A percentile compares a stretch with the other conserved stretches of the same genome.
Evolutionary conservation across 1,140 invertebrate genomes (phyloP).

Genomic region (Pseudomyrmex sp.): DNA sequence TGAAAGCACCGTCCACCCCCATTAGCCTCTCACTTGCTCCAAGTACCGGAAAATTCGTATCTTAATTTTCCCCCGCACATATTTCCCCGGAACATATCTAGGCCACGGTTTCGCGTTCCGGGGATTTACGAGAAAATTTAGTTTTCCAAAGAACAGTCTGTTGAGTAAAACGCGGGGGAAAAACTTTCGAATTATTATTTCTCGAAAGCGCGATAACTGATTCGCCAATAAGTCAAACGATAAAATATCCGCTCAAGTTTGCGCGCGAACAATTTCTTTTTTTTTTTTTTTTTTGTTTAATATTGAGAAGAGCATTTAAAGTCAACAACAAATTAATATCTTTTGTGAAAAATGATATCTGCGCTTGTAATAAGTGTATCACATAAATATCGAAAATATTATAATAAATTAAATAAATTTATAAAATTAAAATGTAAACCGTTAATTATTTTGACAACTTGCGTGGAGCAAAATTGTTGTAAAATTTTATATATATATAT

Average conservation of each 20-base stretch:
- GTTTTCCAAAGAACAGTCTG: conserved; percentile 62
- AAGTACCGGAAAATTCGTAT: conserved; percentile 43
- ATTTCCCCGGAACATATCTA: conserved; percentile 16
- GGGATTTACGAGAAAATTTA: conserved; percentile 60
- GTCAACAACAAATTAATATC: conserved; percentile 55
- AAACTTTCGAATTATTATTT: conserved; percentile 72
- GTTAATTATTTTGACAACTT: no score
- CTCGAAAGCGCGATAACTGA: conserved; percentile 54
- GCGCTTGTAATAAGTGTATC: no score
- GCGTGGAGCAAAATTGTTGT: no score
- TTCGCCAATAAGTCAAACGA: conserved; percentile 62
- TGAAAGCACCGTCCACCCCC: conserved; percentile 1
- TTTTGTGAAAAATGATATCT: conserved; percentile 7
- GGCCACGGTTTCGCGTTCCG: conserved; percentile 3
- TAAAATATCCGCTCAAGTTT: conserved; percentile 43
- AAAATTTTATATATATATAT: no score
- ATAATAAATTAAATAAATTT: no score
- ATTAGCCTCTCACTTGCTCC: conserved; percentile 28
- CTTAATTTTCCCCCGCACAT: conserved; percentile 15
- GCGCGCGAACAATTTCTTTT: conserved; percentile 32
- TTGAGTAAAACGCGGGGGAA: conserved; percentile 30
- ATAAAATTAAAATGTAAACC: no score
- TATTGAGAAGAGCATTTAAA: conserved; percentile 43
- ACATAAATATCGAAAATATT: no score
- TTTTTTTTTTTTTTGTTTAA: no score